Evolutionary conservation across 2,888 invertebrate genomes (phyloP).

Genomic region (Dexiosoma caninum): DNA sequence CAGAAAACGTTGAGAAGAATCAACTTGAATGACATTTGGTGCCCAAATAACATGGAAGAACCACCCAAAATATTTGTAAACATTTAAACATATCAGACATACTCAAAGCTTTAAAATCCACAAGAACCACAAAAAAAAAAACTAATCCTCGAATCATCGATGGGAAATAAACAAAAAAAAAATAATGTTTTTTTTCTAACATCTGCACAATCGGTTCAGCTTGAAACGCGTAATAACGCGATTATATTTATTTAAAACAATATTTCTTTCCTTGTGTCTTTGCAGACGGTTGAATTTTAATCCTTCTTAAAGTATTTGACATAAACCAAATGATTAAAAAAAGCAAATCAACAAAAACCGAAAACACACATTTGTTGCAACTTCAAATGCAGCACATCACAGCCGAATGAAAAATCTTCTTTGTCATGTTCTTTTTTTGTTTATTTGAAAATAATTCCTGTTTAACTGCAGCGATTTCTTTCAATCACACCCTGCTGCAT

Average conservation of each 20-base stretch:
- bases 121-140: constrained; percentile 19
- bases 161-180: background rate
- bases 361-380: constrained; percentile 48
- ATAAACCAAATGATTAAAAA: constrained; percentile 43
- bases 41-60: constrained; percentile 38
- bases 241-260: constrained; percentile 46
- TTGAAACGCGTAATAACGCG: constrained; percentile 34
- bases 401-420: constrained; percentile 27
- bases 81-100: background rate
- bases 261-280: constrained; percentile 25
- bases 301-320: constrained; percentile 57
- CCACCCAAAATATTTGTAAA: constrained; percentile 22
- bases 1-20: constrained; percentile 22
- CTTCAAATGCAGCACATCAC: background rate
- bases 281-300: constrained; percentile 44
- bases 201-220: background rate
- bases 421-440: constrained; percentile 37
- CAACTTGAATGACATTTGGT: constrained; percentile 38
- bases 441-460: background rate
- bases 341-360: background rate
- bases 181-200: background rate
- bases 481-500: background rate
- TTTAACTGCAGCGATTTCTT: background rate
- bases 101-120: constrained; percentile 9
- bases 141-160: constrained; percentile 39